Percentiles rank a stretch among this genome's conserved stretches.
Conservation (phyloP, 2,888 invertebrate genomes). For the Harpalus rubripes region DNA sequence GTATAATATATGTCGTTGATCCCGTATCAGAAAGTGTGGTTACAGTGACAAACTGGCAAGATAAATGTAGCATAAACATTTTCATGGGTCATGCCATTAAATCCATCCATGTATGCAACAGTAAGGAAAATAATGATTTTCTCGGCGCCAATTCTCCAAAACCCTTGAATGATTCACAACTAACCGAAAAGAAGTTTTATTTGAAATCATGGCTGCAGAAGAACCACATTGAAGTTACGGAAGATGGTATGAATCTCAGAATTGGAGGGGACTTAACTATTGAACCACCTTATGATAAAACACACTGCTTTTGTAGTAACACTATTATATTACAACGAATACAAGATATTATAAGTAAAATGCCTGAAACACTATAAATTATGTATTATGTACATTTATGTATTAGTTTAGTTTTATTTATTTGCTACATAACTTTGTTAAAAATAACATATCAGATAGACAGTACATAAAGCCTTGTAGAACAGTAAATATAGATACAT, state of each 20-base stretch:
- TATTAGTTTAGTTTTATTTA: constrained; percentile 8
- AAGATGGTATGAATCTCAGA: constrained; percentile 74
- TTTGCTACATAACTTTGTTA: background rate
- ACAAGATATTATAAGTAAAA: constrained; percentile 73
- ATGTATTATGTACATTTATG: constrained; percentile 31
- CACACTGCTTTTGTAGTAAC: constrained; percentile 75
- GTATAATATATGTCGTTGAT: constrained; percentile 74
- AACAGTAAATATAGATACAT: constrained; percentile 41
- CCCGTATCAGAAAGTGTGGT: constrained; percentile 74
- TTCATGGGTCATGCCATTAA: constrained; percentile 72
- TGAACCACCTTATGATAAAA: constrained; percentile 75
- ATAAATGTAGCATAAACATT: constrained; percentile 64
- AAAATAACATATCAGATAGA: constrained; percentile 27
- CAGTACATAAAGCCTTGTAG: constrained; percentile 34
- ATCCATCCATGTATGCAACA: constrained; percentile 70
- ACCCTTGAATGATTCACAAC: constrained; percentile 58
- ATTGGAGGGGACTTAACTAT: constrained; percentile 75
- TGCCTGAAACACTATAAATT: constrained; percentile 71
- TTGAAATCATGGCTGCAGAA: constrained; percentile 75
- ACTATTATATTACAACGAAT: constrained; percentile 75
- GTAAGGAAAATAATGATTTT: constrained; percentile 69
- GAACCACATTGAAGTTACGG: constrained; percentile 74
- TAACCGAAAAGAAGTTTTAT: constrained; percentile 69
- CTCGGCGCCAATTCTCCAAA: constrained; percentile 7
- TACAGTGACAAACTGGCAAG: constrained; percentile 69